phyloP scores from a whole-genome alignment of 2,888 invertebrate genomes.

The Lochmaea crataegi region DNA sequence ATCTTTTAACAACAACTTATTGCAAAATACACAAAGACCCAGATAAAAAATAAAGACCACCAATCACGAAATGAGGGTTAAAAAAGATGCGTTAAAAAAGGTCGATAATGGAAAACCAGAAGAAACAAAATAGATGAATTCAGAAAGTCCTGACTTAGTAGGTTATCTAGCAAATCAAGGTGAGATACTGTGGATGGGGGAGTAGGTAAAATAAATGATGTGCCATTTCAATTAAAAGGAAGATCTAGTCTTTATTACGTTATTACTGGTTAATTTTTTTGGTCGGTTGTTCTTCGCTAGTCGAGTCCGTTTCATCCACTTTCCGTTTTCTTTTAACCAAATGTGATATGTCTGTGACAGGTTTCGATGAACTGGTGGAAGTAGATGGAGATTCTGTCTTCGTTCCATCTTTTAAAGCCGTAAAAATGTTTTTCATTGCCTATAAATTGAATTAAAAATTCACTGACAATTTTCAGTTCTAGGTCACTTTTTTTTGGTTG shows the following conservation, averaged over 20 bases:
- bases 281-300: conserved; percentile 62
- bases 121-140: no score
- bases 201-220: neutral
- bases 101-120: no score
- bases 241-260: neutral
- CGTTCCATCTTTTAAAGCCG: conserved; percentile 36
- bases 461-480: no score
- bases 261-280: conserved; percentile 65
- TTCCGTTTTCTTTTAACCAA: conserved; percentile 83
- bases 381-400: conserved; percentile 19
- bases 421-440: conserved; percentile 48
- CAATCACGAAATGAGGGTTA: no score
- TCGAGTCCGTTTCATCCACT: conserved; percentile 68
- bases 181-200: no score
- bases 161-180: no score
- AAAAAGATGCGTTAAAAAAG: no score
- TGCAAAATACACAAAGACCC: no score
- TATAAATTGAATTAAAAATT: conserved; percentile 39
- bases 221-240: neutral
- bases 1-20: no score
- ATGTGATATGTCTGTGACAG: conserved; percentile 83
- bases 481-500: neutral
- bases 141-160: no score
- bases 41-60: no score
- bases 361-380: conserved; percentile 64